phyloP scores from a whole-genome alignment of 2,797 vertebrate genomes.

The Semotilus atromaculatus region DNA sequence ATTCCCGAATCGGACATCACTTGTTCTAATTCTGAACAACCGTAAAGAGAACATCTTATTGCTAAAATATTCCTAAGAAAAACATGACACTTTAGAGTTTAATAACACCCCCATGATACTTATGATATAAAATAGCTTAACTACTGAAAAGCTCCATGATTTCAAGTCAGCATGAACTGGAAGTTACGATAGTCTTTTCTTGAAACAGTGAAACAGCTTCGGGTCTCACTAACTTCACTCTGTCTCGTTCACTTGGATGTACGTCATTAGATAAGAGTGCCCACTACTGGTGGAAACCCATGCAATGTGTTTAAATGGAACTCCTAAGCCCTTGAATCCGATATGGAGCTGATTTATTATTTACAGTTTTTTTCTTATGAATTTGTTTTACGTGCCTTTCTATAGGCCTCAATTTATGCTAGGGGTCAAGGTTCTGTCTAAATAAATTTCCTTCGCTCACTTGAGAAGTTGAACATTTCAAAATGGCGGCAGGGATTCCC shows the following conservation, averaged over 20 bases:
- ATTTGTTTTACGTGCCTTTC: background rate
- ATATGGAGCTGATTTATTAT: background rate
- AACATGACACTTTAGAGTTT: background rate
- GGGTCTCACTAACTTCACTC: no score
- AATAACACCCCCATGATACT: no score
- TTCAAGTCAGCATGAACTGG: background rate
- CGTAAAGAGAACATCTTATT: background rate
- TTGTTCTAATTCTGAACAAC: background rate
- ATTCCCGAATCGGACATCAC: background rate
- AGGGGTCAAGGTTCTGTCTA: background rate
- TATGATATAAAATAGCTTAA: background rate
- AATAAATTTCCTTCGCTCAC: background rate
- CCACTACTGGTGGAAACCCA: no score
- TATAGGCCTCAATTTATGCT: background rate
- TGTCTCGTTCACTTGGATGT: background rate
- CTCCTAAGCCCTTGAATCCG: background rate
- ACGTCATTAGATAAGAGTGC: background rate
- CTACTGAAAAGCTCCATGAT: background rate
- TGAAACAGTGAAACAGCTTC: background rate
- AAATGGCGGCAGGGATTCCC: background rate
- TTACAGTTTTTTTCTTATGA: background rate
- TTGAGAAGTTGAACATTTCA: background rate
- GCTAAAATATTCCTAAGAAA: background rate
- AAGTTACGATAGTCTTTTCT: background rate
- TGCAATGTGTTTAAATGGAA: no score